phyloP scores from a whole-genome alignment of 2,797 vertebrate species.

The Ambastaia sidthimunki region DNA sequence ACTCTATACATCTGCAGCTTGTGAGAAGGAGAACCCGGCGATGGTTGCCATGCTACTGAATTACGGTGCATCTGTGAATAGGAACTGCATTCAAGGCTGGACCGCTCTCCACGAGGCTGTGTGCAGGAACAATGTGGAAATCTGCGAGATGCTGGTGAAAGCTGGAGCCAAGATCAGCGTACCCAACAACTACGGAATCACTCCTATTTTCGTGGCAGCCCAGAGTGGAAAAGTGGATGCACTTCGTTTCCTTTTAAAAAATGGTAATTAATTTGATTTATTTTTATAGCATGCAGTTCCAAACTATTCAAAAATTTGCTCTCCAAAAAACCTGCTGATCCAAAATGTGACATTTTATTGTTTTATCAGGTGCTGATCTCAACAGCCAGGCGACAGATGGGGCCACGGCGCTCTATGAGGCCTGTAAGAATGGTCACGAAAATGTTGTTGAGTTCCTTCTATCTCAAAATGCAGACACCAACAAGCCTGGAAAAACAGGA shows the following conservation, averaged over 20 bases:
- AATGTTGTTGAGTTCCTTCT: constrained; percentile 84
- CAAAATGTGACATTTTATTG: neutral
- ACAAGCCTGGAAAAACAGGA: constrained; percentile 87
- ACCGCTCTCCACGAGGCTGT: constrained; percentile 90
- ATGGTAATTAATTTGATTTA: constrained; percentile 71
- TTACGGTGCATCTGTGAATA: constrained; percentile 79
- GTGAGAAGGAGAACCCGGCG: constrained; percentile 82
- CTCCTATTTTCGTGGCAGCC: constrained; percentile 88
- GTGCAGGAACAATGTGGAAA: constrained; percentile 83
- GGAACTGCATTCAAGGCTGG: constrained; percentile 86
- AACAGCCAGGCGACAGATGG: constrained; percentile 89
- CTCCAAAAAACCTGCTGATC: neutral
- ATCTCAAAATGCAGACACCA: constrained; percentile 88
- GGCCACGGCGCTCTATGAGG: constrained; percentile 90
- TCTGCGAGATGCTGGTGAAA: constrained; percentile 86
- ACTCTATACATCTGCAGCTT: constrained; percentile 76
- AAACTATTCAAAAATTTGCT: neutral
- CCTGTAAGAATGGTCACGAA: constrained; percentile 88
- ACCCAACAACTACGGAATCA: constrained; percentile 85
- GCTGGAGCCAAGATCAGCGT: constrained; percentile 86
- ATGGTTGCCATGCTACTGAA: constrained; percentile 81
- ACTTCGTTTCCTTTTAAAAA: constrained; percentile 85
- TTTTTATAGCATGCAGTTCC: neutral
- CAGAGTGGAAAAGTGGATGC: constrained; percentile 86
- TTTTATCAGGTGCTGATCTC: constrained; percentile 85